A percentile compares a stretch with the other conserved stretches of the same genome.
Conservation (phyloP, 2,888 invertebrate species). For the Andrena bicolor region DNA sequence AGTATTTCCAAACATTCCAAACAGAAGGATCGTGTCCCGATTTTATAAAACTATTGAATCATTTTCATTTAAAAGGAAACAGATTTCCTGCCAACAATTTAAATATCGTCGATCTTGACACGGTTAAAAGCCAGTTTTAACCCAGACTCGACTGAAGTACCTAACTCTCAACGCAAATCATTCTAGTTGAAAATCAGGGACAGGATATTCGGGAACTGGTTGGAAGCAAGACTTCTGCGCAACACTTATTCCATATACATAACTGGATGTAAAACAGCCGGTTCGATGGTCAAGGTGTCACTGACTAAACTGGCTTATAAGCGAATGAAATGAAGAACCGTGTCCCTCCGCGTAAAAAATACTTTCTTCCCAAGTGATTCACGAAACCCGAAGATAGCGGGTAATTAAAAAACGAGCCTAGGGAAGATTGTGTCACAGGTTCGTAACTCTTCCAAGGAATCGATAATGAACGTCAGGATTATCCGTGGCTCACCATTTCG, state of each 20-base stretch:
- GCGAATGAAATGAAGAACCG: neutral
- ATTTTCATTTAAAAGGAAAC: neutral
- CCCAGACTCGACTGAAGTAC: neutral
- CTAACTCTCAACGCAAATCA: neutral
- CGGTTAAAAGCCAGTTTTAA: neutral
- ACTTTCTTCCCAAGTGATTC: slow-evolving; percentile 12
- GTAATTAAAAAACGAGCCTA: neutral
- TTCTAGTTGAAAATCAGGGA: neutral
- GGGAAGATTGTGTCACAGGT: neutral
- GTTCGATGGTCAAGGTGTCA: neutral
- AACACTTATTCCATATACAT: neutral
- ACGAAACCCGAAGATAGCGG: neutral
- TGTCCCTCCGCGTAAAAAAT: neutral
- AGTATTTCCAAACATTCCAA: too few species aligned
- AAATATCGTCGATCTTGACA: neutral
- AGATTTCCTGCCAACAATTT: neutral
- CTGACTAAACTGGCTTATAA: neutral
- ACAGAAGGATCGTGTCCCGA: too few species aligned
- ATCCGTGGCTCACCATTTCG: neutral
- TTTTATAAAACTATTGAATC: neutral
- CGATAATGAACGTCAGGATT: neutral
- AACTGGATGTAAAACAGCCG: neutral
- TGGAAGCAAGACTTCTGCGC: neutral
- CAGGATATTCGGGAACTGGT: slow-evolving; percentile 11
- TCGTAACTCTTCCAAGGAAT: neutral